Evolutionary conservation across 1,140 invertebrate genomes (phyloP).

Genomic region (Ctenoplectra terminalis): DNA sequence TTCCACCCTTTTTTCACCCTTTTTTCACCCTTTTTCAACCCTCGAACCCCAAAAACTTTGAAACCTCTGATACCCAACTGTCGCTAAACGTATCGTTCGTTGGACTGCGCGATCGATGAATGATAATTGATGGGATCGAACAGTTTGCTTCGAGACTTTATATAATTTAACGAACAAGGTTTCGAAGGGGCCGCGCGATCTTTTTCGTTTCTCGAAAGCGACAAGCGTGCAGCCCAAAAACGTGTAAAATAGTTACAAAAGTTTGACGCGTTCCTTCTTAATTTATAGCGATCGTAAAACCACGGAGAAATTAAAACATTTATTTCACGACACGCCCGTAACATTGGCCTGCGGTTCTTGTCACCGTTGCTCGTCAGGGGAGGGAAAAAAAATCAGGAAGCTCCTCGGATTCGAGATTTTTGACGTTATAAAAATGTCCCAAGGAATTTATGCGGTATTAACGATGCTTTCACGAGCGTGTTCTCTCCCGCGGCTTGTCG

Average conservation of each 20-base stretch:
- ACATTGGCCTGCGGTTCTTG: conserved; percentile 18
- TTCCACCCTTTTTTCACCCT: no score
- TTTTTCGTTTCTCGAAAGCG: no score
- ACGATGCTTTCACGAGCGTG: conserved; percentile 35
- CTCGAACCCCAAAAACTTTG: no score
- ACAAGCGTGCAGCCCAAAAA: neutral
- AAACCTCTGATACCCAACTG: no score
- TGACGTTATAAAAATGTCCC: conserved; percentile 23
- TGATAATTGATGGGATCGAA: conserved; percentile 30
- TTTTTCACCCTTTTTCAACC: no score
- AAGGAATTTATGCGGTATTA: conserved; percentile 33
- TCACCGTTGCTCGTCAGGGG: neutral
- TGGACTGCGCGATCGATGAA: no score
- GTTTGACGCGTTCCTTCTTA: neutral
- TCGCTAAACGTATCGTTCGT: neutral
- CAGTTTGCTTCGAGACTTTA: no score
- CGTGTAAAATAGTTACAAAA: neutral
- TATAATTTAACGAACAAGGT: no score
- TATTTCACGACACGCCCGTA: neutral
- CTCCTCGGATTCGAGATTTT: neutral
- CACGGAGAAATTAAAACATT: neutral
- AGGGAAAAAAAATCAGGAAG: neutral
- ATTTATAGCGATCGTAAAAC: neutral
- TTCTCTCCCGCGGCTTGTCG: neutral
- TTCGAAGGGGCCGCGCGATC: no score